These are phyloP conservation scores for Engystomops pustulosus DNA, from an alignment of 2,113 vertebrate species.

Conservation along the genomic window DNA sequence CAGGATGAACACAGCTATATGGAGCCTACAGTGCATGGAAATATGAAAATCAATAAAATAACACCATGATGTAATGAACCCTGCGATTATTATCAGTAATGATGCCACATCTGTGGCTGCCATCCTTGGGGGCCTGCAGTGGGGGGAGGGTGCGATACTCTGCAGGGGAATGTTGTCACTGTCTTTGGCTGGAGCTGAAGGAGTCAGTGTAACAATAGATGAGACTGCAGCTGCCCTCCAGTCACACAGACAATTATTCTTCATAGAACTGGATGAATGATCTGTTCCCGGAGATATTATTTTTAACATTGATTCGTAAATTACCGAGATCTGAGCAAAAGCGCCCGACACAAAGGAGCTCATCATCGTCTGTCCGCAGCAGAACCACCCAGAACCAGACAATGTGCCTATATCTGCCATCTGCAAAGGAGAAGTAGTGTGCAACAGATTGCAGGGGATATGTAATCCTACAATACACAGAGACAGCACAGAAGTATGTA, in stretches of 20 bases:
- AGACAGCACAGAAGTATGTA: too few species aligned
- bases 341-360: background rate
- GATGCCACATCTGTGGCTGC: background rate
- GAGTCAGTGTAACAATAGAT: background rate
- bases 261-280: background rate
- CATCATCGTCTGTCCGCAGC: background rate
- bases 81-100: background rate
- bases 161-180: background rate
- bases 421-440: background rate
- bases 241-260: constrained; percentile 2
- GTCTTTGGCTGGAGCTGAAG: background rate
- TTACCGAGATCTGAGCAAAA: background rate
- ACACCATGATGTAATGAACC: background rate
- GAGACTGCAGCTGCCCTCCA: background rate
- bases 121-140: background rate
- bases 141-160: background rate
- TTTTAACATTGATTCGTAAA: background rate
- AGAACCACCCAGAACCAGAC: background rate
- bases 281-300: background rate
- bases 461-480: background rate
- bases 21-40: too few species aligned
- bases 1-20: background rate
- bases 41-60: background rate
- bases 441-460: background rate
- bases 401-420: background rate